Percentiles rank a stretch among this genome's conserved stretches.
Conservation (phyloP, 2,113 vertebrate species). For the Todiramphus chloris region DNA sequence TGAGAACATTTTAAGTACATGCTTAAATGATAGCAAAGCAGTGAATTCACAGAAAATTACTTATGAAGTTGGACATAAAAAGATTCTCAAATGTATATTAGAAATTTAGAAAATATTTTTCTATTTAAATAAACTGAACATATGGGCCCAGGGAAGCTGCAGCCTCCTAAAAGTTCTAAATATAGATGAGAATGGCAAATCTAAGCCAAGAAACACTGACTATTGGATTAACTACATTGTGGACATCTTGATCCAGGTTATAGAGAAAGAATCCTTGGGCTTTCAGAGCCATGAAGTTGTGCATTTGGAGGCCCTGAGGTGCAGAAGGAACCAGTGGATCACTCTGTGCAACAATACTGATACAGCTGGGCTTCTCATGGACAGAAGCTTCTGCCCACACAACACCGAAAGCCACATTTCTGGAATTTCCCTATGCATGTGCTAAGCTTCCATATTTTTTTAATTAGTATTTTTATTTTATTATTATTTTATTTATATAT, state of each 20-base stretch:
- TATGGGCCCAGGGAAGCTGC: neutral
- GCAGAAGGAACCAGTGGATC: fast-evolving
- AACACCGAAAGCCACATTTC: neutral
- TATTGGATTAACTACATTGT: neutral
- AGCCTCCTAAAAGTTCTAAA: neutral
- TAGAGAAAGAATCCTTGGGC: fast-evolving
- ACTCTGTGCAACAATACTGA: too few relatives aligned
- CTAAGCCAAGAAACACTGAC: neutral
- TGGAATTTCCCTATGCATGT: neutral
- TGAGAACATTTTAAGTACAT: neutral
- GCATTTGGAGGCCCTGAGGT: neutral
- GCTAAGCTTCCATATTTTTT: neutral
- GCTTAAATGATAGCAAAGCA: neutral
- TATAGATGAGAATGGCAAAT: neutral
- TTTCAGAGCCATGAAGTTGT: neutral
- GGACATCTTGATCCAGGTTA: neutral
- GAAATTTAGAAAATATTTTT: neutral
- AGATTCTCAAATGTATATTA: neutral
- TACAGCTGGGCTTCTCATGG: neutral
- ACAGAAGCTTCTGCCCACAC: neutral
- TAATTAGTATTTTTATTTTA: neutral
- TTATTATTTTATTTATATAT: too few relatives aligned
- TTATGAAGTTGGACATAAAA: neutral
- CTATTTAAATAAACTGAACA: neutral
- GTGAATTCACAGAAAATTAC: neutral